Evolutionary conservation across 2,888 invertebrate genomes (phyloP).

Genomic region (Caenorhabditis auriculariae): DNA sequence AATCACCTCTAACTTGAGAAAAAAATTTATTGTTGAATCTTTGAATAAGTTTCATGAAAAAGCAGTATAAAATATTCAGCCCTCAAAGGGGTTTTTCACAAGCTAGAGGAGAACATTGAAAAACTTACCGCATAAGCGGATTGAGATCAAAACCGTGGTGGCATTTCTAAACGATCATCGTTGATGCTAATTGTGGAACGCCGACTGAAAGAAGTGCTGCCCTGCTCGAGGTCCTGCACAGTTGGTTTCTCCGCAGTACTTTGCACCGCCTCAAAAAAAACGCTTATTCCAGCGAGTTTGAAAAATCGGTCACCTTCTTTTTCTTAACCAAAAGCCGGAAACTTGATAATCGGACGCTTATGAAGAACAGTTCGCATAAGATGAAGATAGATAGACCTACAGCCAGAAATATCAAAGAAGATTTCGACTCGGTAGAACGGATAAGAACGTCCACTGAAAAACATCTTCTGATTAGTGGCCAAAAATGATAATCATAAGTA

Average conservation of each 20-base stretch:
- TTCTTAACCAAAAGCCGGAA: conserved; percentile 16
- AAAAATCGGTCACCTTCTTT: conserved; percentile 10
- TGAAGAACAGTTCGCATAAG: conserved; percentile 8
- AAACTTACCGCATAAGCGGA: too few relatives aligned
- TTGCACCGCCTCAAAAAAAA: not conserved
- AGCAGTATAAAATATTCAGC: too few relatives aligned
- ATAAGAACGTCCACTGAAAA: conserved; percentile 12
- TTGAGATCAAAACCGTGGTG: conserved; percentile 15
- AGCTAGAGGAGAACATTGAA: too few relatives aligned
- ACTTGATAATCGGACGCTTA: conserved; percentile 1
- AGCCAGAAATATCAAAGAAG: conserved; percentile 6
- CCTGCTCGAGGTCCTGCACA: conserved; percentile 17
- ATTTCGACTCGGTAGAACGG: conserved; percentile 3
- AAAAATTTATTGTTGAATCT: too few relatives aligned
- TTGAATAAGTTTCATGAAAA: too few relatives aligned
- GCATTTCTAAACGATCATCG: conserved; percentile 12
- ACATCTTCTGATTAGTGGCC: too few relatives aligned
- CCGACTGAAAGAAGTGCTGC: conserved; percentile 15
- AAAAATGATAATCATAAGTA: too few relatives aligned
- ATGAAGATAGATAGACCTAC: conserved; percentile 5
- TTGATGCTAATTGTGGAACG: conserved; percentile 24
- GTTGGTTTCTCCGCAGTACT: not conserved
- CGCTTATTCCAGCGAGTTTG: not conserved
- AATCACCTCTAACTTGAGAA: too few relatives aligned
- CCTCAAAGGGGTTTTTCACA: too few relatives aligned